These are phyloP conservation scores for Zophobas atratus DNA, from an alignment of 1,140 invertebrate species.

Conservation along the genomic window DNA sequence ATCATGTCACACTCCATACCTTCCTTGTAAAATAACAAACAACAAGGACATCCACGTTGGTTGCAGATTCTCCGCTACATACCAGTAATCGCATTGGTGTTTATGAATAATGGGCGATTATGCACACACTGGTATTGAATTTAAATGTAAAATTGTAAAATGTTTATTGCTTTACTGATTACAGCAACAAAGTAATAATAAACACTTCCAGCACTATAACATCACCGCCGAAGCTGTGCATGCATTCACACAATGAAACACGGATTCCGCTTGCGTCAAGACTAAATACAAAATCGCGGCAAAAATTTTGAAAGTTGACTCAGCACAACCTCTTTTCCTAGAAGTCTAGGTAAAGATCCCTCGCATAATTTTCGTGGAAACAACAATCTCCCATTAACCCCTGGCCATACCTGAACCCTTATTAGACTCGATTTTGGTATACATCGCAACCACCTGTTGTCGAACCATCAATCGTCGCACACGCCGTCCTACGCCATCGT, in stretches of 20 bases:
- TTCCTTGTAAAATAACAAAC: constrained; percentile 23
- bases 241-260: too few species aligned
- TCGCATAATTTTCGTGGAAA: neutral
- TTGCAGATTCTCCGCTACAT: constrained; percentile 15
- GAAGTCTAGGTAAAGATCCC: neutral
- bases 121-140: constrained; percentile 12
- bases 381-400: neutral
- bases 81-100: neutral
- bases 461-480: constrained; percentile 17
- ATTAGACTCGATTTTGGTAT: constrained; percentile 20
- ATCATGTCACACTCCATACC: neutral
- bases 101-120: constrained; percentile 18
- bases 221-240: too few species aligned
- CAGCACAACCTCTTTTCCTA: too few species aligned
- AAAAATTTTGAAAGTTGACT: too few species aligned
- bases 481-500: constrained; percentile 35
- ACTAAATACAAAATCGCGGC: too few species aligned
- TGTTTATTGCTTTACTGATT: constrained; percentile 14
- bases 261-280: too few species aligned
- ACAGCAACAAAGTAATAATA: neutral
- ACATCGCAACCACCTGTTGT: constrained; percentile 33
- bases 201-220: neutral
- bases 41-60: constrained; percentile 24
- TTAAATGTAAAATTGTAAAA: constrained; percentile 15
- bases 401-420: constrained; percentile 16